A percentile compares a stretch with the other conserved stretches of the same genome.
phyloP scores from a whole-genome alignment of 2,797 vertebrate species.

The Sebastes flavidus region DNA sequence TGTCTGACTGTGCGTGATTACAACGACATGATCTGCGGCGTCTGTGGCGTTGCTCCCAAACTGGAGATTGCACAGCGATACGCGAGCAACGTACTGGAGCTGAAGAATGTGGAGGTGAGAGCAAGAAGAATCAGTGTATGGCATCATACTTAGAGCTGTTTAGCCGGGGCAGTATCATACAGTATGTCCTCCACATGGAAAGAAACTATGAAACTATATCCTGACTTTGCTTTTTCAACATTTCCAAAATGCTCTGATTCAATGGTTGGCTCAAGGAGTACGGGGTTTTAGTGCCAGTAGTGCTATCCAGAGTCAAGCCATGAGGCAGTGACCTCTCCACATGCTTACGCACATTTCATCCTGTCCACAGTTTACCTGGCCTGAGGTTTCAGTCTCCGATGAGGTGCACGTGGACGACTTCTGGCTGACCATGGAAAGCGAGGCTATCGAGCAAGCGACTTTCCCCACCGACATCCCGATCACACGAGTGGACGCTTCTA shows the following conservation, averaged over 20 bases:
- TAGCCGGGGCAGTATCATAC: not conserved
- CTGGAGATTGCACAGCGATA: slow-evolving; percentile 91
- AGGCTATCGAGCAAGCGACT: slow-evolving; percentile 94
- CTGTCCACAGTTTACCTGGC: slow-evolving; percentile 92
- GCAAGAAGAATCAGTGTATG: not conserved
- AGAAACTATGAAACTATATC: too few species aligned
- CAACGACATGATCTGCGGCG: slow-evolving; percentile 99
- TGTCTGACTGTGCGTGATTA: slow-evolving; percentile 95
- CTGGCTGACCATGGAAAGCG: slow-evolving; percentile 97
- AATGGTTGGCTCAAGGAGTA: too few species aligned
- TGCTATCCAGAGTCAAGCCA: too few species aligned
- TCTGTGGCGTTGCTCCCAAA: slow-evolving; percentile 95
- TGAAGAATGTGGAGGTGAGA: slow-evolving; percentile 93
- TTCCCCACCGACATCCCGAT: slow-evolving; percentile 94
- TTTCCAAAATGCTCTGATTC: too few species aligned
- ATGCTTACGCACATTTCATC: not conserved
- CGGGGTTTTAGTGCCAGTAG: too few species aligned
- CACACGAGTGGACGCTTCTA: slow-evolving; percentile 96
- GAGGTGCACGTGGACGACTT: slow-evolving; percentile 98
- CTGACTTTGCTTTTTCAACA: too few species aligned
- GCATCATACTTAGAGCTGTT: not conserved
- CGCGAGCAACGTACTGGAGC: slow-evolving; percentile 86
- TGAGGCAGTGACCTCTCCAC: not conserved
- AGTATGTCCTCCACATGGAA: not conserved
- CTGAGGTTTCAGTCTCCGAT: slow-evolving; percentile 88